These are phyloP conservation scores for Leptothorax acervorum DNA, from an alignment of 2,888 invertebrate species.

Conservation along the genomic window DNA sequence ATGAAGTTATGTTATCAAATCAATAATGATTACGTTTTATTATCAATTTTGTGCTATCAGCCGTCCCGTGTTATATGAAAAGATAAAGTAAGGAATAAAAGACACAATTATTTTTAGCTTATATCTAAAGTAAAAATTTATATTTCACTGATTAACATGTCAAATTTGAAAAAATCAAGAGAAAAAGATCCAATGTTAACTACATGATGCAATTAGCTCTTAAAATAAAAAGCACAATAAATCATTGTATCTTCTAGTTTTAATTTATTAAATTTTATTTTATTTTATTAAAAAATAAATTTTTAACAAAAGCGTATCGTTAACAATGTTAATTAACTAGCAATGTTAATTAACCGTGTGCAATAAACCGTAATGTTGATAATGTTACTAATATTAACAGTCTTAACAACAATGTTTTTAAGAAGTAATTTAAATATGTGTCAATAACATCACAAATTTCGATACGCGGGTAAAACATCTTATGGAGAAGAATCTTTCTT, in stretches of 20 bases:
- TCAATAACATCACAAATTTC: neutral
- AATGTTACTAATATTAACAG: neutral
- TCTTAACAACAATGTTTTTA: neutral
- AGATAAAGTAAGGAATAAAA: neutral
- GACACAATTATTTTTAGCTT: neutral
- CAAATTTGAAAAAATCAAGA: neutral
- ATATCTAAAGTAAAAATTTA: neutral
- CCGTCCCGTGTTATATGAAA: neutral
- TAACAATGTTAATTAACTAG: neutral
- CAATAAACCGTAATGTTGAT: neutral
- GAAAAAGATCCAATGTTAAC: neutral
- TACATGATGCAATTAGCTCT: neutral
- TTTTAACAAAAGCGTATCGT: neutral
- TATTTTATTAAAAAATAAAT: neutral
- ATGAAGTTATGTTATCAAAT: slow-evolving; percentile 1
- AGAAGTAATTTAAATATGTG: neutral
- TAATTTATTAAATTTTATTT: neutral
- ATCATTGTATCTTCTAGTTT: neutral
- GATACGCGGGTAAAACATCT: neutral
- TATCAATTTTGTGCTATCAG: neutral
- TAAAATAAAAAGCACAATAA: neutral
- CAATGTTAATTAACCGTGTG: neutral
- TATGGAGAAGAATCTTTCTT: neutral
- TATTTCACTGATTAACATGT: neutral
- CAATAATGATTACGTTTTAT: neutral